Conservation (phyloP, 2,113 vertebrate species). For the Forbesichthys papilliferus region DNA sequence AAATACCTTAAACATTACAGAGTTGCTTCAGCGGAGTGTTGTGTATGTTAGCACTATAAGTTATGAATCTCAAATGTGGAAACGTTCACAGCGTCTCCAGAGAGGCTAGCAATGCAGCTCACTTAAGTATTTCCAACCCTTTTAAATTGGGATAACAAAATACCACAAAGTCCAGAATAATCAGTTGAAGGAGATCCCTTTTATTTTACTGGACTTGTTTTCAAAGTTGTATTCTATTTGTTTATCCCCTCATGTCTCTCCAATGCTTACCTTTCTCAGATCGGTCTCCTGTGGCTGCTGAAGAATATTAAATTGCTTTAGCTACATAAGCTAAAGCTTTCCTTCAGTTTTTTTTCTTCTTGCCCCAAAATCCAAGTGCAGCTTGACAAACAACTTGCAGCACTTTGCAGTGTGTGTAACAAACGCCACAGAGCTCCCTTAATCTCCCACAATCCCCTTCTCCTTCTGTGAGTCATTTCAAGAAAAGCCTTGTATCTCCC, state of each 20-base stretch:
- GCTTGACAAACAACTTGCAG: constrained; percentile 62
- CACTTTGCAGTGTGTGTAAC: constrained; percentile 46
- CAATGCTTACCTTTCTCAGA: constrained; percentile 54
- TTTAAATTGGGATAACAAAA: constrained; percentile 4
- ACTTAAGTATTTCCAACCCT: constrained; percentile 38
- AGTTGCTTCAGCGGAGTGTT: constrained; percentile 3
- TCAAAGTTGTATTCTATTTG: constrained; percentile 40
- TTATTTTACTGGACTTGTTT: constrained; percentile 21
- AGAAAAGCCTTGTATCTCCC: constrained; percentile 61
- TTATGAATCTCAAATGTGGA: constrained; percentile 15
- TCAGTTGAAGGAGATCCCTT: constrained; percentile 28
- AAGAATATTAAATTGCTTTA: not conserved
- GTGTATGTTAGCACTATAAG: not conserved
- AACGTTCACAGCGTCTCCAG: constrained; percentile 40
- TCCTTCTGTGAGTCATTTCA: constrained; percentile 60
- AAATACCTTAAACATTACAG: not conserved
- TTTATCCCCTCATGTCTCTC: constrained; percentile 28
- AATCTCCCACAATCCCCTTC: constrained; percentile 74
- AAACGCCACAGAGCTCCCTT: constrained; percentile 56
- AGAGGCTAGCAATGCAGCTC: constrained; percentile 31
- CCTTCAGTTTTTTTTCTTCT: constrained; percentile 46
- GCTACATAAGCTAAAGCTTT: constrained; percentile 37
- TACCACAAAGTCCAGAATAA: constrained; percentile 39
- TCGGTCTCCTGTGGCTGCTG: constrained; percentile 26
- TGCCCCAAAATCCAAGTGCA: constrained; percentile 55